phyloP scores from a whole-genome alignment of 2,113 vertebrate genomes.

The Xiphias gladius region DNA sequence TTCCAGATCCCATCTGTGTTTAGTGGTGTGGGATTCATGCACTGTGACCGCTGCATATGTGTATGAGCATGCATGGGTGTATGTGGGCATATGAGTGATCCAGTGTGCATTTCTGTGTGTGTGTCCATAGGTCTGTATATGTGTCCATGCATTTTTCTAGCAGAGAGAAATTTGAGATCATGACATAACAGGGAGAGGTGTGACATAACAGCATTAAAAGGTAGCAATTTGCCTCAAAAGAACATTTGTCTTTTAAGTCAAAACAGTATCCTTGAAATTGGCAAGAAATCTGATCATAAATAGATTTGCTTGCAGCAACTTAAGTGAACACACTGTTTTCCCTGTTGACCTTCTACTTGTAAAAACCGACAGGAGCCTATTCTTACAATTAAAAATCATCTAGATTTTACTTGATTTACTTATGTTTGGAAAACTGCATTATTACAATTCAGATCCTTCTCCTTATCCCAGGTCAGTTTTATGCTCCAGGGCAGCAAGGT shows the following conservation, averaged over 20 bases:
- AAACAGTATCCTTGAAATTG: constrained; percentile 10
- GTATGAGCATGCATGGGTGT: constrained; percentile 30
- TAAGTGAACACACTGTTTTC: not conserved
- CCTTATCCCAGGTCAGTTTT: constrained; percentile 71
- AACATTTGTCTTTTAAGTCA: constrained; percentile 12
- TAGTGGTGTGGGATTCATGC: constrained; percentile 73
- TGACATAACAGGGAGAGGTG: constrained; percentile 30
- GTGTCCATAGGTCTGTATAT: constrained; percentile 12
- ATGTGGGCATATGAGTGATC: constrained; percentile 29
- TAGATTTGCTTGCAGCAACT: constrained; percentile 4
- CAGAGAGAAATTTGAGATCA: constrained; percentile 32
- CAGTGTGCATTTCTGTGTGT: constrained; percentile 9
- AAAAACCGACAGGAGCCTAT: constrained; percentile 6
- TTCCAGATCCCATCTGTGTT: constrained; percentile 78
- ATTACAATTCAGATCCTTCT: not conserved
- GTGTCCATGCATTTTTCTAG: constrained; percentile 9
- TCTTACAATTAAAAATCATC: not conserved
- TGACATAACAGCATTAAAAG: constrained; percentile 36
- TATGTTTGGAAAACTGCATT: not conserved
- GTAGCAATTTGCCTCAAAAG: constrained; percentile 30
- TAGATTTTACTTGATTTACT: not conserved
- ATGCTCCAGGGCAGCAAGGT: constrained; percentile 51
- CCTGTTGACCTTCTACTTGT: not conserved
- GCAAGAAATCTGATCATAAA: not conserved
- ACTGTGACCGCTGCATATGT: constrained; percentile 60